Conservation (phyloP, 2,888 invertebrate genomes). For the Athalia circularis region DNA sequence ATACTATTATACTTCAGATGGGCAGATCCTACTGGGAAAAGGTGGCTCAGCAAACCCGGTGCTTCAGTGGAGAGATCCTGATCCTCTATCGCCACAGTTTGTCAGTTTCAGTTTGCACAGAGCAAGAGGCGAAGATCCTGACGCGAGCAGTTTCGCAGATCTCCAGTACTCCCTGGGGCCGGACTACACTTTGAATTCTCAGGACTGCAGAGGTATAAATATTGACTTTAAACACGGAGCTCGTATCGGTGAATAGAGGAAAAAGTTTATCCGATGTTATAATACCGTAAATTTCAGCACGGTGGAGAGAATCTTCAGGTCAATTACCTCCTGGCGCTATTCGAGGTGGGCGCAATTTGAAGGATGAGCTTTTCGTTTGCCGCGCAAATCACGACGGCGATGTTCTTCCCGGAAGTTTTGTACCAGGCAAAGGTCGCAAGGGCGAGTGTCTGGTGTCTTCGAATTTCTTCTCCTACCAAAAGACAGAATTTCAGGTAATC, state of each 20-base stretch:
- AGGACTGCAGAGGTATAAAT: slow-evolving; percentile 49
- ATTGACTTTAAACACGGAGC: neutral
- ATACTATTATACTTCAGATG: slow-evolving; percentile 36
- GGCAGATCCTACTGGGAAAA: slow-evolving; percentile 49
- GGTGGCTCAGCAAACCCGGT: slow-evolving; percentile 41
- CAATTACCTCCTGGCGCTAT: slow-evolving; percentile 50
- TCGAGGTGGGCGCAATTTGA: slow-evolving; percentile 48
- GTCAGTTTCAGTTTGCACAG: slow-evolving; percentile 49
- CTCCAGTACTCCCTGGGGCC: slow-evolving; percentile 52
- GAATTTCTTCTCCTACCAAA: slow-evolving; percentile 46
- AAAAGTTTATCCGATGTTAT: neutral
- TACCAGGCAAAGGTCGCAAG: slow-evolving; percentile 45
- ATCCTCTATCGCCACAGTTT: slow-evolving; percentile 48
- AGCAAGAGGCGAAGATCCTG: slow-evolving; percentile 47
- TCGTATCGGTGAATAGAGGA: neutral
- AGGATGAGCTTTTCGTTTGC: slow-evolving; percentile 48
- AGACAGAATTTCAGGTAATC: slow-evolving; percentile 50
- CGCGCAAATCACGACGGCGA: slow-evolving; percentile 51
- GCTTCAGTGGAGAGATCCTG: slow-evolving; percentile 50
- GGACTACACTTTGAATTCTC: slow-evolving; percentile 48
- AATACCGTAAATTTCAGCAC: slow-evolving; percentile 34
- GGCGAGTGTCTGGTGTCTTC: slow-evolving; percentile 49
- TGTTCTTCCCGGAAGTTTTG: slow-evolving; percentile 50
- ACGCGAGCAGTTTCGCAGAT: slow-evolving; percentile 48
- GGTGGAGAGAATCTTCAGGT: slow-evolving; percentile 47